Evolutionary conservation across 1,140 invertebrate species (phyloP).

Genomic region (Oncopeltus fasciatus): DNA sequence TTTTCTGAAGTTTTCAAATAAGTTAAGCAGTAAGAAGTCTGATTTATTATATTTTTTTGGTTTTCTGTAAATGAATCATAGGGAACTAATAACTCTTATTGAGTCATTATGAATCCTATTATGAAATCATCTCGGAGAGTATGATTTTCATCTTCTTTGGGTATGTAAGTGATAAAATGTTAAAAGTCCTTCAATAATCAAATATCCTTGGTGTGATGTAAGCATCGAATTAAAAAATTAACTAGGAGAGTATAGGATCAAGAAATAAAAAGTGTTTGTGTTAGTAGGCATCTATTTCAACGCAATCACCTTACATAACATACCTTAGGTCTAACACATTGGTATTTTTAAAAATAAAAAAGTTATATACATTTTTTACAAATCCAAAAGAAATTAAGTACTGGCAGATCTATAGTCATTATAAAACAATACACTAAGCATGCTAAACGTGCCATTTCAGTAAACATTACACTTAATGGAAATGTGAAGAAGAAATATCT

Average conservation of each 20-base stretch:
- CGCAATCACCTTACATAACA: slow-evolving; percentile 7
- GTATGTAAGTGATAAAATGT: too few species aligned
- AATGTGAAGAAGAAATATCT: not conserved
- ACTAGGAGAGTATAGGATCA: not conserved
- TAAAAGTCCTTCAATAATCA: too few species aligned
- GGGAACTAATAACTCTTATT: too few species aligned
- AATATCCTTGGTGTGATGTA: too few species aligned
- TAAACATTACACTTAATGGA: slow-evolving; percentile 1
- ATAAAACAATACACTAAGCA: not conserved
- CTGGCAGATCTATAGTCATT: slow-evolving; percentile 7
- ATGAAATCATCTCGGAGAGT: too few species aligned
- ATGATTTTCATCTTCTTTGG: too few species aligned
- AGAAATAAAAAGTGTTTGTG: not conserved
- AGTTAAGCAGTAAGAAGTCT: too few species aligned
- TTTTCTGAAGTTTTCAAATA: too few species aligned
- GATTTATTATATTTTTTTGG: too few species aligned
- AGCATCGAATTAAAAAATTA: too few species aligned
- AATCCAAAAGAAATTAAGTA: slow-evolving; percentile 6
- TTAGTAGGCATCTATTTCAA: slow-evolving; percentile 11
- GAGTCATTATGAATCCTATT: too few species aligned
- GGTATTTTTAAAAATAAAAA: slow-evolving; percentile 7
- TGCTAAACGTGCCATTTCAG: not conserved
- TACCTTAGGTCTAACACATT: slow-evolving; percentile 1
- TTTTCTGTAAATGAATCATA: too few species aligned
- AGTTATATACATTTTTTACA: slow-evolving; percentile 1